These are phyloP conservation scores for Apoderus coryli DNA, from an alignment of 2,888 invertebrate genomes.

Conservation along the genomic window DNA sequence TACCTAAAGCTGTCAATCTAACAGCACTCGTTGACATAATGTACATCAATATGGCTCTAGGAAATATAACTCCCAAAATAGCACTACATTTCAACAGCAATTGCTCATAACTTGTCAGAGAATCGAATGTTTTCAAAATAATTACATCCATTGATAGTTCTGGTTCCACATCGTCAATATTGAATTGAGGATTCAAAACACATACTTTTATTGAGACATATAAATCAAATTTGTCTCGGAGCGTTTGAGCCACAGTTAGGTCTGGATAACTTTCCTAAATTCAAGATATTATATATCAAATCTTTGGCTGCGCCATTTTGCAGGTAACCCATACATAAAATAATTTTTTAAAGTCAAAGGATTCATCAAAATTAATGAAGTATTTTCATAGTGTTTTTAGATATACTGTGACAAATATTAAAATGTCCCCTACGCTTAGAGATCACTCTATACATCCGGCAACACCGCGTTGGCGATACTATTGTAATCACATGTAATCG, in stretches of 20 bases:
- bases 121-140: slow-evolving; percentile 48
- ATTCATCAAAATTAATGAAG: no score
- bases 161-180: slow-evolving; percentile 37
- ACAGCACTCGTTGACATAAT: slow-evolving; percentile 36
- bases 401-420: no score
- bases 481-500: no score
- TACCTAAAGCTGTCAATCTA: slow-evolving; percentile 39
- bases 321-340: slow-evolving; percentile 5
- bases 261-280: slow-evolving; percentile 22
- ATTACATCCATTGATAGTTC: slow-evolving; percentile 44
- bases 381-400: no score
- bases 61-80: slow-evolving; percentile 47
- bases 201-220: slow-evolving; percentile 33
- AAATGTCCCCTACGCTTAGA: no score
- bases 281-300: slow-evolving; percentile 1
- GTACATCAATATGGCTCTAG: slow-evolving; percentile 42
- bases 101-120: slow-evolving; percentile 47
- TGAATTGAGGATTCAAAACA: slow-evolving; percentile 34
- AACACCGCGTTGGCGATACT: no score
- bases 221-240: slow-evolving; percentile 17
- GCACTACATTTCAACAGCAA: slow-evolving; percentile 48
- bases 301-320: no score
- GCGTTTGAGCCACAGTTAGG: slow-evolving; percentile 15
- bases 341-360: no score
- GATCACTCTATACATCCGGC: no score